Percentiles rank a stretch among this genome's conserved stretches.
These are phyloP conservation scores for Neolamprologus tretocephalus DNA, from an alignment of 2,113 vertebrate genomes.

Conservation along the genomic window DNA sequence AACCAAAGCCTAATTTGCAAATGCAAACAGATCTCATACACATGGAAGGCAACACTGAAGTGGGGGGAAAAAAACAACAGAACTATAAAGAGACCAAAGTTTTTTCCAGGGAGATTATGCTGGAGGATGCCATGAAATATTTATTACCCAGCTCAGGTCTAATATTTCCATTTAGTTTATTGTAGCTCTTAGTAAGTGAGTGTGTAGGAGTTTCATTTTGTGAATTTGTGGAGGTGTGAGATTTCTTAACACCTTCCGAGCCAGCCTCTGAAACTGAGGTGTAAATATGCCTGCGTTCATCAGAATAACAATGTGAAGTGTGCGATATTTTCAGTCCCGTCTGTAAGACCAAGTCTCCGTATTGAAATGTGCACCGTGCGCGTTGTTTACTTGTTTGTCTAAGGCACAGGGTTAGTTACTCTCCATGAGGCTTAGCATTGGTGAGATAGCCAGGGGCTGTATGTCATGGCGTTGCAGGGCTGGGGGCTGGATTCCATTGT, in stretches of 20 bases:
- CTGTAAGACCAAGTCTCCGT: background rate
- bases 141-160: constrained; percentile 36
- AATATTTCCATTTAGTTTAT: constrained; percentile 42
- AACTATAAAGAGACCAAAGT: background rate
- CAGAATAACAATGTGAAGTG: constrained; percentile 41
- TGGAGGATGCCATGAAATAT: constrained; percentile 46
- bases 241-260: constrained; percentile 29
- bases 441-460: constrained; percentile 33
- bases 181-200: constrained; percentile 18
- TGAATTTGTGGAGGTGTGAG: constrained; percentile 34
- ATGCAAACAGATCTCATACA: background rate
- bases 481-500: constrained; percentile 29
- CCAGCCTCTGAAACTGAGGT: constrained; percentile 16
- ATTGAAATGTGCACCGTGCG: constrained; percentile 4
- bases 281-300: constrained; percentile 35
- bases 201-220: constrained; percentile 34
- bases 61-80: background rate
- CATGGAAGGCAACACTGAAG: background rate
- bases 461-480: constrained; percentile 42
- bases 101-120: constrained; percentile 16
- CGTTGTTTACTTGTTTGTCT: constrained; percentile 55
- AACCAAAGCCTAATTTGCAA: background rate
- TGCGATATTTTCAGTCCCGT: background rate
- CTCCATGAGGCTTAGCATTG: constrained; percentile 50
- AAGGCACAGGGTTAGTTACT: constrained; percentile 19